Evolutionary conservation across 2,113 vertebrate genomes (phyloP), one percentile per base, ranked within the genome.

Genomic region (Clupea harengus): DNA sequence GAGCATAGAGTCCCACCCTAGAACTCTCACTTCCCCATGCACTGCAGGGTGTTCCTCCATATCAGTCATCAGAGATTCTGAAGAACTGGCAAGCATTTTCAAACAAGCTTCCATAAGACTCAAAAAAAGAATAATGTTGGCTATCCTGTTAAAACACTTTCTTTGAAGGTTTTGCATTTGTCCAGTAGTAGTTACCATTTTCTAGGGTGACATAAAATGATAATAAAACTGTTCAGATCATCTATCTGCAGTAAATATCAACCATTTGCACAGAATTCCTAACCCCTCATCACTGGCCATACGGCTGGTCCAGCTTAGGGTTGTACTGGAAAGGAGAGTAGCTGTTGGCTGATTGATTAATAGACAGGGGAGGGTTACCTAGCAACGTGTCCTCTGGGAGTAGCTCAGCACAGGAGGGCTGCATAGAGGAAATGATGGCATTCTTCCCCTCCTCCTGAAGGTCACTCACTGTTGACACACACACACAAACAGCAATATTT

Each of bases 401-500:
- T 82, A 99, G 89, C 54, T 97, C 96, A 13, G 91, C 92, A 0
- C 90, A 81, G 0, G 95, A 88, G 11, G 95, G 95, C 0, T 96
- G 94, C 96, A 99, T 94, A 0, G 98, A 97, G 0, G 95, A 93
- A 81, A 98, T 96, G 95, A 99, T 99, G 87, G 98, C 97, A 88
- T 97, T 97, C 90, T 97, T 98, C 18, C 98, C 98, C 89, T 99
- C 98, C 89, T 98, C 97, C 60, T 98, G 98, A 86, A 99, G 95
- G 93, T 98, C 97, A 52, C 92, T 98, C 97, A 98, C 98, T 99
- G n/a, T 81, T 13, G 45, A 64, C 20, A 60, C 18, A 83, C 25
- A 54, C 17, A 83, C 46, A 17, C 46, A 22, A 54, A 54, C 50
- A 57, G 18, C n/a, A 64, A 25, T n/a, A n/a, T n/a, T 4, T 75